phyloP scores from a whole-genome alignment of 2,888 invertebrate species.

The Hydraecia micacea region DNA sequence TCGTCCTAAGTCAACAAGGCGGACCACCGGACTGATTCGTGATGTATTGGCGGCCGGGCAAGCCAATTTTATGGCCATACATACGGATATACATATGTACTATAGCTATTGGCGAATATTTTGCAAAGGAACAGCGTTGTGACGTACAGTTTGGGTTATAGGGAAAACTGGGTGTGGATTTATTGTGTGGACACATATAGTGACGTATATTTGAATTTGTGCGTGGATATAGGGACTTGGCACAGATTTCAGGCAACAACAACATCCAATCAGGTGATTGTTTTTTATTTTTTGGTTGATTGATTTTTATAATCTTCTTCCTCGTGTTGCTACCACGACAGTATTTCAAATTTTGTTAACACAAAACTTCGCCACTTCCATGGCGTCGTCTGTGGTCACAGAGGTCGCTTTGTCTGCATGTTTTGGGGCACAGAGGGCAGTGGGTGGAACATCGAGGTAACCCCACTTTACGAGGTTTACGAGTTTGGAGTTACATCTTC shows the following conservation, averaged over 20 bases:
- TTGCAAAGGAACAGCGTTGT: slow-evolving; percentile 21
- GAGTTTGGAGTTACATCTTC: background rate
- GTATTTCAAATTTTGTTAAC: background rate
- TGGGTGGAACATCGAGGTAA: background rate
- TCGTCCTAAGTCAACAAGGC: slow-evolving; percentile 63
- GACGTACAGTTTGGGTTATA: slow-evolving; percentile 14
- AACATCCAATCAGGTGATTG: background rate
- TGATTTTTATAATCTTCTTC: background rate
- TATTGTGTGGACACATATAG: slow-evolving; percentile 7
- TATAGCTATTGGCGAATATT: slow-evolving; percentile 45
- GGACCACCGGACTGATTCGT: slow-evolving; percentile 45
- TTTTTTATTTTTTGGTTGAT: background rate
- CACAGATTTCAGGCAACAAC: background rate
- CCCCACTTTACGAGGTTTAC: background rate
- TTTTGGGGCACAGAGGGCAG: background rate
- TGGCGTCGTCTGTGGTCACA: background rate
- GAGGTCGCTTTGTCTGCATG: background rate
- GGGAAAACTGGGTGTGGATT: slow-evolving; percentile 23
- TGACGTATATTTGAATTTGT: slow-evolving; percentile 18
- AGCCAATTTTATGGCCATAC: slow-evolving; percentile 47
- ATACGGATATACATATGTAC: background rate
- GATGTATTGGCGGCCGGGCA: slow-evolving; percentile 36
- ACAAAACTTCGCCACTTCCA: background rate
- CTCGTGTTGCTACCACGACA: background rate
- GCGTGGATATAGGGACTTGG: background rate